These are phyloP conservation scores for Mixornis gularis DNA, from an alignment of 2,113 vertebrate species.

Conservation along the genomic window DNA sequence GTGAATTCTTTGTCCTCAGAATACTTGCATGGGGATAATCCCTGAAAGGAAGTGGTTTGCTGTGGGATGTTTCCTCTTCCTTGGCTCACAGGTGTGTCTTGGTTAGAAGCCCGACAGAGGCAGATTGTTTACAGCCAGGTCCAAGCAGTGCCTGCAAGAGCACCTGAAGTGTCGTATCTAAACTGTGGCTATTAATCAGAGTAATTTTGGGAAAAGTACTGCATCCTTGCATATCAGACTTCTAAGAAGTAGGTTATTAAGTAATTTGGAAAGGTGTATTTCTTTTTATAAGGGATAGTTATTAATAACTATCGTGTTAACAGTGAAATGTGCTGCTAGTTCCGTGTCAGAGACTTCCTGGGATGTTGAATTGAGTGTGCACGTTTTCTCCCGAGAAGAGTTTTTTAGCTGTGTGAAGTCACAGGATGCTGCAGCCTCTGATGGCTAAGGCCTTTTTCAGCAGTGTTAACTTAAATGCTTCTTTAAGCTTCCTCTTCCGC, in stretches of 20 bases:
- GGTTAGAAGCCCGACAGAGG: neutral
- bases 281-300: neutral
- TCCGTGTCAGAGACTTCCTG: neutral
- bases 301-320: neutral
- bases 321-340: neutral
- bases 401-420: neutral
- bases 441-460: neutral
- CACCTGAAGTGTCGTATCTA: neutral
- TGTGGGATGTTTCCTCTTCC: neutral
- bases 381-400: neutral
- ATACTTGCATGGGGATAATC: neutral
- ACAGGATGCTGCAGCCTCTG: neutral
- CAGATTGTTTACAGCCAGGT: neutral
- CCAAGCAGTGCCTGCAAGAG: neutral
- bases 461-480: neutral
- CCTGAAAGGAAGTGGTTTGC: neutral
- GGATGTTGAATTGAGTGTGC: neutral
- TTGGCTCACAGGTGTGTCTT: neutral
- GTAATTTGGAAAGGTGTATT: neutral
- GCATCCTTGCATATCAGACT: neutral
- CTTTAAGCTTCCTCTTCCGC: neutral
- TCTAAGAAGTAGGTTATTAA: neutral
- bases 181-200: neutral
- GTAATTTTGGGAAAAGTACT: neutral
- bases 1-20: neutral